Evolutionary conservation across 2,113 vertebrate genomes (phyloP).

Genomic region (Tyrannus savana): DNA sequence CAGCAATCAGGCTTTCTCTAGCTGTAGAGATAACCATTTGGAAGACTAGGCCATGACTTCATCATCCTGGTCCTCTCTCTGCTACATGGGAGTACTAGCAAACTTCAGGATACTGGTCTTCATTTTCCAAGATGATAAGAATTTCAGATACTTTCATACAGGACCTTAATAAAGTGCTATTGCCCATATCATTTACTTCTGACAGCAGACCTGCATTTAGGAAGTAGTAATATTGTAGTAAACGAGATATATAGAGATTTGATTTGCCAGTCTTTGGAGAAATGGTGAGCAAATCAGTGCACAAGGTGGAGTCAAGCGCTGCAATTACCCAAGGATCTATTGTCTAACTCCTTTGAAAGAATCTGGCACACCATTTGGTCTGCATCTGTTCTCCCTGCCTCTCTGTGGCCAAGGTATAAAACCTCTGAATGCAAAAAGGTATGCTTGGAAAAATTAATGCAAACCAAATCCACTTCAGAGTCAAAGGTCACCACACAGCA

Average conservation of each 20-base stretch:
- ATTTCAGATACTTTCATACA: not conserved
- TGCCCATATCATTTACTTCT: not conserved
- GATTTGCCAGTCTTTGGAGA: not conserved
- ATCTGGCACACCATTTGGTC: not conserved
- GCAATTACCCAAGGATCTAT: not conserved
- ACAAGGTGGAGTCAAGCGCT: not conserved
- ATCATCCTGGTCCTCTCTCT: not conserved
- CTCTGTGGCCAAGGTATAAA: not conserved
- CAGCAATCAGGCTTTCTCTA: not conserved
- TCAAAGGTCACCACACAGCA: not conserved
- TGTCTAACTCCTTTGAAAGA: not conserved
- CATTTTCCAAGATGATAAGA: not conserved
- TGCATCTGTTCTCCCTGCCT: not conserved
- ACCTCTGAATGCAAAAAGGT: not conserved
- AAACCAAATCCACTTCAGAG: not conserved
- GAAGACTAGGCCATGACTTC: not conserved
- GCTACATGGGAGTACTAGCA: not conserved
- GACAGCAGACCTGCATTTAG: not conserved
- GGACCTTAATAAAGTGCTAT: not conserved
- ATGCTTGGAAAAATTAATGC: not conserved
- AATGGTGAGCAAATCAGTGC: not conserved
- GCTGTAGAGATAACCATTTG: not conserved
- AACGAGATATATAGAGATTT: not conserved
- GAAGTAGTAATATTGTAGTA: not conserved
- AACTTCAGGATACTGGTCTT: not conserved